Conservation (phyloP, 2,888 invertebrate genomes). For the Trachelus tabidus region DNA sequence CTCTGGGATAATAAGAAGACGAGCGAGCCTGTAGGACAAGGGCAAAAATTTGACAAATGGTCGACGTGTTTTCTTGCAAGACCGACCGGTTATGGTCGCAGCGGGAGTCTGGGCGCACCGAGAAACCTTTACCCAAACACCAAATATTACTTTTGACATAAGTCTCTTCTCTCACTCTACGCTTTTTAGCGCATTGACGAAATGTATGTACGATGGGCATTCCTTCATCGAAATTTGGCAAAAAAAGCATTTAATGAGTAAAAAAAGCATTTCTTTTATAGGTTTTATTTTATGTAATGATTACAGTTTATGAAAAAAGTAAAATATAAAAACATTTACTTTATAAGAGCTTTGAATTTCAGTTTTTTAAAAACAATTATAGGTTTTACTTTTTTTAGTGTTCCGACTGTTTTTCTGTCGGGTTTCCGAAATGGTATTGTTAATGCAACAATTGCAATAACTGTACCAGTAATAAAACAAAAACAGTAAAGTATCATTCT, state of each 20-base stretch:
- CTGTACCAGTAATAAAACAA: background rate
- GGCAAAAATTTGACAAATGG: background rate
- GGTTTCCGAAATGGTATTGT: background rate
- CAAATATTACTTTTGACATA: slow-evolving; percentile 8
- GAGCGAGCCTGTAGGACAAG: background rate
- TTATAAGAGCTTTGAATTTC: background rate
- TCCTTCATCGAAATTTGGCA: background rate
- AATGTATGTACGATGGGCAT: background rate
- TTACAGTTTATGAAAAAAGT: background rate
- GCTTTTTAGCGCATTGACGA: background rate
- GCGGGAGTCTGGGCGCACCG: slow-evolving; percentile 9
- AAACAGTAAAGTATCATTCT: background rate
- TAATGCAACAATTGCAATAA: background rate
- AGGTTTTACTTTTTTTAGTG: background rate
- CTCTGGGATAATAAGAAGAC: background rate
- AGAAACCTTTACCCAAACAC: slow-evolving; percentile 1
- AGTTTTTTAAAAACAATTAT: background rate
- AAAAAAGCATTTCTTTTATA: background rate
- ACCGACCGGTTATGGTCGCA: slow-evolving; percentile 12
- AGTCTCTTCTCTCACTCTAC: slow-evolving; percentile 3
- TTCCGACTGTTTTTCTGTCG: background rate
- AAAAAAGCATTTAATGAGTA: background rate
- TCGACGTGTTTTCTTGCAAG: slow-evolving; percentile 15
- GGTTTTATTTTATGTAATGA: background rate
- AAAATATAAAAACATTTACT: background rate